Base-by-base conservation (phyloP, 2,797 vertebrate genomes). In the Delichon dasypus region DNA sequence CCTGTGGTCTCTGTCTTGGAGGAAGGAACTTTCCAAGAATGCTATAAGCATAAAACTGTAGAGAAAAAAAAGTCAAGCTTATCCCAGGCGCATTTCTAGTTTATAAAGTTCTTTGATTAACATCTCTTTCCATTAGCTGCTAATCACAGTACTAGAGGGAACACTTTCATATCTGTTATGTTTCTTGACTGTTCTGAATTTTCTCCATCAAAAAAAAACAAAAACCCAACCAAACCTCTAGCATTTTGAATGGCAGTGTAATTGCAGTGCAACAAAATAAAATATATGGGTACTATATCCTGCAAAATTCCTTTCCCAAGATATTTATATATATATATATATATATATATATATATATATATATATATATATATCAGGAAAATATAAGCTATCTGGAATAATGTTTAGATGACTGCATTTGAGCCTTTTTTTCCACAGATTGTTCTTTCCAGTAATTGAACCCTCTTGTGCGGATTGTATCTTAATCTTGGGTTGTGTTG, bases 241-340 rank as follows among this genome's bases (percentile, higher is more conserved):
- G 42, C 11, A 55, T 1, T 55, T 11, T 1, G 0, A 50, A n/a
- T 50, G 11, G 12, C 3, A 4, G 1, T 45, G 10, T 13, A 60
- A 71, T 47, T 55, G 8, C 16, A 64, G 10, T 13, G 7, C 50
- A 64, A 64, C 10, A 47, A 10, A 53, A 11, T 36, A n/a, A 65
- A 79, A 61, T 19, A 2, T 15, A 23, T 38, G 8, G 7, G 5
- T 40, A 47, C 6, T n/a, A 26, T 25, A 78, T 18, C 13, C 16
- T 20, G 10, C 6, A 77, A 45, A 2, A 7, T 19, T 44, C 4
- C 30, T 72, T 72, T 38, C n/a, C 17, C 17, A 10, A n/a, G 3
- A 54, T 11, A 44, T 10, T 2, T 12, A 16, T 13, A 10, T 7
- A 38, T 38, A 11, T 38, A 38, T 38, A 38, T 38, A 5, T 38